phyloP scores from a whole-genome alignment of 2,888 invertebrate species.

The Ernsta delagoae region DNA sequence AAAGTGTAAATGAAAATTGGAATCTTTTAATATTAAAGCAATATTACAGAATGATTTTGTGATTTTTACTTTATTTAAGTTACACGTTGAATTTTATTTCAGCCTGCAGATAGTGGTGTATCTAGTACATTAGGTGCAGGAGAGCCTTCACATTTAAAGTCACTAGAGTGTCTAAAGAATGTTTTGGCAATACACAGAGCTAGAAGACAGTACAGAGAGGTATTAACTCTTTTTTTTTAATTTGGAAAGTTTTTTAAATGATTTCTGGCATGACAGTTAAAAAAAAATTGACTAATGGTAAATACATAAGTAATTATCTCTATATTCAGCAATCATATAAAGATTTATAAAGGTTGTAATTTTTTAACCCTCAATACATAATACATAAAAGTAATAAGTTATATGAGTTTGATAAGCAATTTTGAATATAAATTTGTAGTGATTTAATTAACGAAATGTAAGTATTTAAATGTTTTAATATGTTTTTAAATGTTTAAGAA shows the following conservation, averaged over 20 bases:
- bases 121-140: constrained; percentile 69
- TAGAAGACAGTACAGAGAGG: constrained; percentile 88
- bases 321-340: no score
- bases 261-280: no score
- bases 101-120: constrained; percentile 67
- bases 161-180: constrained; percentile 88
- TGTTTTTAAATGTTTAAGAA: constrained; percentile 68
- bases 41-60: no score
- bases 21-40: no score
- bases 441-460: neutral
- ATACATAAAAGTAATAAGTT: no score
- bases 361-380: no score
- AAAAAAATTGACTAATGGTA: no score
- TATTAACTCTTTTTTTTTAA: constrained; percentile 51
- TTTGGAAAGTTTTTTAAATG: neutral
- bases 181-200: constrained; percentile 89
- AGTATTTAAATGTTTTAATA: neutral
- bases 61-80: no score
- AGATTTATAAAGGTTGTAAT: no score
- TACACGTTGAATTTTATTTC: constrained; percentile 17
- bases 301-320: no score
- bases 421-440: neutral
- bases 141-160: constrained; percentile 66
- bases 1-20: no score
- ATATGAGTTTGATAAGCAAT: no score